These are phyloP conservation scores for Apis cerana DNA, from an alignment of 1,140 invertebrate genomes.

Conservation along the genomic window DNA sequence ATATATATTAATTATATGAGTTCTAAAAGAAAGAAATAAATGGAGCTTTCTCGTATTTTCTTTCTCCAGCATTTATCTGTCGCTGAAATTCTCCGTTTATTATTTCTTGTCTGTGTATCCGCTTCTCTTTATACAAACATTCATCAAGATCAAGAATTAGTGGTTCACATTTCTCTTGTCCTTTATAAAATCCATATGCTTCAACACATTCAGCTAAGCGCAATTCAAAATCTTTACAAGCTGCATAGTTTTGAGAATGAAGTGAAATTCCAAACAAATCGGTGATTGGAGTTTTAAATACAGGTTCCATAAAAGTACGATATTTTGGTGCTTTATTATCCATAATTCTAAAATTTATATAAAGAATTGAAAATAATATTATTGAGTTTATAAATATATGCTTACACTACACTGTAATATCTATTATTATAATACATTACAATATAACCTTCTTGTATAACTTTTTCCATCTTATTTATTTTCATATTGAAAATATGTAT, in stretches of 20 bases:
- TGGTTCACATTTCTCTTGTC: constrained; percentile 82
- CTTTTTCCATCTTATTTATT: background rate
- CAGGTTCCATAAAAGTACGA: rapidly evolving
- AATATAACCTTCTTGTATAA: background rate
- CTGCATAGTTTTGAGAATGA: constrained; percentile 80
- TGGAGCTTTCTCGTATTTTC: background rate
- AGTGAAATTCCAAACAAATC: rapidly evolving
- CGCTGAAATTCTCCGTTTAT: constrained; percentile 82
- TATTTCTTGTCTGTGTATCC: constrained; percentile 77
- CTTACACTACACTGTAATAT: no score
- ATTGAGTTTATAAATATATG: background rate
- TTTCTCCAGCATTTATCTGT: constrained; percentile 79
- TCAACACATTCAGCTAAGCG: constrained; percentile 87
- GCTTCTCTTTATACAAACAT: constrained; percentile 83
- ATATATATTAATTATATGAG: no score
- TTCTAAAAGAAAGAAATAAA: background rate
- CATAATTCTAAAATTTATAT: background rate
- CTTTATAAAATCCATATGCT: constrained; percentile 86
- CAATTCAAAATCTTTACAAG: constrained; percentile 86
- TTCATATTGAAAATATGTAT: background rate
- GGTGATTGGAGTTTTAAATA: rapidly evolving
- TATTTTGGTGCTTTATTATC: rapidly evolving
- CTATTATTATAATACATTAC: no score
- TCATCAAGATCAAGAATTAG: constrained; percentile 85
- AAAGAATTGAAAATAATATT: background rate